Percentiles rank a stretch among this genome's conserved stretches.
Evolutionary conservation across 2,113 vertebrate species (phyloP).

Genomic region (Stercorarius parasiticus): DNA sequence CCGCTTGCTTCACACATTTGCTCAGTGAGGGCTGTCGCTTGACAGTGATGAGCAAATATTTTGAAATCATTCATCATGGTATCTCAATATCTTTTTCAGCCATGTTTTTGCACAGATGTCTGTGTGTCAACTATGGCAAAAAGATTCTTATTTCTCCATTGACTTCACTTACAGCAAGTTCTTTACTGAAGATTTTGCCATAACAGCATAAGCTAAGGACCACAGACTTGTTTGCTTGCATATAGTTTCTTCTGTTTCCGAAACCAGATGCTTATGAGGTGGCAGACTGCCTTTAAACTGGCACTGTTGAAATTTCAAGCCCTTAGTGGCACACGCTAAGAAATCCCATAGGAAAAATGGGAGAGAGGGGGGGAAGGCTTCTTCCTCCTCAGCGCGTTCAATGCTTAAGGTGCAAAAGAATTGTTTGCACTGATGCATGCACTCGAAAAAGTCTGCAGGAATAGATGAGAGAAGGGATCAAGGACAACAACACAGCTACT

Average conservation of each 20-base stretch:
- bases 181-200: not conserved
- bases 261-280: not conserved
- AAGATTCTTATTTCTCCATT: not conserved
- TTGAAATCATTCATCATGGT: fast-evolving
- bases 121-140: not conserved
- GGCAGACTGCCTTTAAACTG: not conserved
- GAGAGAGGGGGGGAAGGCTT: not conserved
- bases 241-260: not conserved
- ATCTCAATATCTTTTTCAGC: not conserved
- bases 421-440: not conserved
- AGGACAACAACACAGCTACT: not conserved
- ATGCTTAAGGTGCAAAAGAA: not conserved
- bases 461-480: not conserved
- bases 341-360: not conserved
- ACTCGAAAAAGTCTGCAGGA: not conserved
- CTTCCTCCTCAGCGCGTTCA: not conserved
- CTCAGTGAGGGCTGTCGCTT: not conserved
- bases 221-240: not conserved
- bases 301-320: not conserved
- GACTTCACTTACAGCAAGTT: not conserved
- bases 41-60: not conserved
- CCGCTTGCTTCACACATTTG: not conserved
- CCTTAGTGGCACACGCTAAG: not conserved
- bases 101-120: not conserved
- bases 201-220: not conserved